These are phyloP conservation scores for Trematomus bernacchii DNA, from an alignment of 2,797 vertebrate genomes.

Conservation along the genomic window DNA sequence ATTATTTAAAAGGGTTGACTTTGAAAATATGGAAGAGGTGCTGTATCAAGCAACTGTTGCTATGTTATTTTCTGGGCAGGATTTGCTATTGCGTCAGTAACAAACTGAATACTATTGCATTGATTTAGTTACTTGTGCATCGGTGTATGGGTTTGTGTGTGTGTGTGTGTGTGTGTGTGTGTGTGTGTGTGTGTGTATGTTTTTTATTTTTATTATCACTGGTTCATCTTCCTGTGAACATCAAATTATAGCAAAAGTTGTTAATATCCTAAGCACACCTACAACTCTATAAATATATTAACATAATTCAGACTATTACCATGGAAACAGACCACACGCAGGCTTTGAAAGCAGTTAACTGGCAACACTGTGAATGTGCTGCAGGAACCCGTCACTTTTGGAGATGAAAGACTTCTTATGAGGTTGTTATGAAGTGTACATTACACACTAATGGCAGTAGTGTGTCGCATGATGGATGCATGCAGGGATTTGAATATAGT, in stretches of 20 bases:
- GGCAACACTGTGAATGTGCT: neutral
- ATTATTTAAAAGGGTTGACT: neutral
- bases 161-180: too few relatives aligned
- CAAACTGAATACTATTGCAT: neutral
- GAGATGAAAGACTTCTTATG: slow-evolving; percentile 18
- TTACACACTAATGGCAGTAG: neutral
- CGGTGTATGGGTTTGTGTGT: neutral
- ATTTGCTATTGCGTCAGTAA: slow-evolving; percentile 4
- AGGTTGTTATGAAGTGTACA: slow-evolving; percentile 12
- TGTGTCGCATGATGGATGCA: neutral
- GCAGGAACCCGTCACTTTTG: slow-evolving; percentile 30
- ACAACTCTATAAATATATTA: slow-evolving; percentile 62
- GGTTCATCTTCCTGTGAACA: slow-evolving; percentile 38
- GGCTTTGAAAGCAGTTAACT: slow-evolving; percentile 27
- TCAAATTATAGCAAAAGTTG: slow-evolving; percentile 33
- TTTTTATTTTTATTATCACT: neutral
- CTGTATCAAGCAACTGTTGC: neutral
- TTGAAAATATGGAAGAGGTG: neutral
- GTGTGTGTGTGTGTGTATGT: too few relatives aligned
- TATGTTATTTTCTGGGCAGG: neutral
- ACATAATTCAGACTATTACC: slow-evolving; percentile 46
- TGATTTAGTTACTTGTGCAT: neutral
- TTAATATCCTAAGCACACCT: slow-evolving; percentile 45
- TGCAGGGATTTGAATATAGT: slow-evolving; percentile 7
- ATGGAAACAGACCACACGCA: slow-evolving; percentile 47